Percentiles rank a stretch among this genome's conserved stretches.
Evolutionary conservation across 2,888 invertebrate genomes (phyloP).

Genomic region (Poecilobothrus nobilitatus): DNA sequence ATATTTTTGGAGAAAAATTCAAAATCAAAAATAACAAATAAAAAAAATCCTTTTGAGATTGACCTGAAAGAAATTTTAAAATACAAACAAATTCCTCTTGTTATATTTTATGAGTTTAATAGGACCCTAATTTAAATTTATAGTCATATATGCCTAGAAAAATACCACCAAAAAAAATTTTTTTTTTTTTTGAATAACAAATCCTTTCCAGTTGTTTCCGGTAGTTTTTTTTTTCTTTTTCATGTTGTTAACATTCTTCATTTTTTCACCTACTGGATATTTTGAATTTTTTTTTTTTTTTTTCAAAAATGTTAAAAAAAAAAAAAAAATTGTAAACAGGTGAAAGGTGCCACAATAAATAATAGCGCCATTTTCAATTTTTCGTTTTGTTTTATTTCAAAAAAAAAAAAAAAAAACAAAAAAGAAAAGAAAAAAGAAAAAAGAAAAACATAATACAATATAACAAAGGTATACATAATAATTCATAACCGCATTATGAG

Average conservation of each 20-base stretch:
- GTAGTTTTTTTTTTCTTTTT: not conserved
- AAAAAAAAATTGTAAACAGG: not conserved
- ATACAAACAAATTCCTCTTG: not conserved
- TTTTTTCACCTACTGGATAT: too few relatives aligned
- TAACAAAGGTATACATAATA: not conserved
- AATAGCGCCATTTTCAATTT: conserved; percentile 10
- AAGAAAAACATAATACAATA: not conserved
- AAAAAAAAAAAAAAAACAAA: not conserved
- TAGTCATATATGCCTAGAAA: not conserved
- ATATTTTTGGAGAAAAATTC: too few relatives aligned
- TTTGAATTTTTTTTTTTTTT: too few relatives aligned
- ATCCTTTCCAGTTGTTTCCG: not conserved
- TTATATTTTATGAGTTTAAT: not conserved
- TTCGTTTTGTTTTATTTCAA: not conserved
- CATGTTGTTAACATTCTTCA: not conserved
- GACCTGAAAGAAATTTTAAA: too few relatives aligned
- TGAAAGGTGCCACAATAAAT: conserved; percentile 30
- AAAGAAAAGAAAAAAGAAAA: not conserved
- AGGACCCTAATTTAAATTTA: not conserved
- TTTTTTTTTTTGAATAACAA: too few relatives aligned
- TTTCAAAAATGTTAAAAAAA: too few relatives aligned
- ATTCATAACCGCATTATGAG: conserved; percentile 4
- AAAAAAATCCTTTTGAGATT: too few relatives aligned
- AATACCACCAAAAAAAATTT: not conserved
- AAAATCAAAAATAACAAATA: too few relatives aligned